A percentile compares a stretch with the other conserved stretches of the same genome.
These are phyloP conservation scores for Etheostoma spectabile DNA, from an alignment of 2,113 vertebrate genomes.

Conservation along the genomic window DNA sequence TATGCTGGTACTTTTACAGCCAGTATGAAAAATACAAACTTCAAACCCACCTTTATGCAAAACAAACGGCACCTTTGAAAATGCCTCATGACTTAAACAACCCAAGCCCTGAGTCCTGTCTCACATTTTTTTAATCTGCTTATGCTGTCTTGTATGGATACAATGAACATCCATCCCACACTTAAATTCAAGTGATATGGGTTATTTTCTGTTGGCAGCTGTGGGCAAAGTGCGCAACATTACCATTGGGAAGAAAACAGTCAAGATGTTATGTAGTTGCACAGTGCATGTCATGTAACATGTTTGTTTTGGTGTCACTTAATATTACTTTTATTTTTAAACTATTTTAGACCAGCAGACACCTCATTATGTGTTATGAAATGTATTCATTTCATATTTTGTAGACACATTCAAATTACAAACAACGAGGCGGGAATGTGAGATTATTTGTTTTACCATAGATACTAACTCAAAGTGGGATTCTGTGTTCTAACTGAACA, in stretches of 20 bases:
- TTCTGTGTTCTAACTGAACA: neutral
- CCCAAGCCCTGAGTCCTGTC: slow-evolving; percentile 50
- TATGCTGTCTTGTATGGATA: neutral
- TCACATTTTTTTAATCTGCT: slow-evolving; percentile 20
- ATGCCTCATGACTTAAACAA: slow-evolving; percentile 32
- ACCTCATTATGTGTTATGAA: neutral
- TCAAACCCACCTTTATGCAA: slow-evolving; percentile 57
- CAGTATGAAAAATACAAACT: slow-evolving; percentile 76
- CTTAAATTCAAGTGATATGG: neutral
- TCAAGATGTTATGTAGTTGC: neutral
- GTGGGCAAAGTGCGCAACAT: neutral
- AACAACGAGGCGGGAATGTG: slow-evolving; percentile 67
- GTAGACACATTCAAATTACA: slow-evolving; percentile 4
- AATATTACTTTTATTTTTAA: neutral
- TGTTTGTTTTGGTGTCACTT: neutral
- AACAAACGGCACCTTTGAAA: slow-evolving; percentile 59
- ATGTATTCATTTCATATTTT: neutral
- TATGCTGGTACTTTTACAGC: slow-evolving; percentile 60
- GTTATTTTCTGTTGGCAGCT: neutral
- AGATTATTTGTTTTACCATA: slow-evolving; percentile 14
- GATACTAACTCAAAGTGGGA: neutral
- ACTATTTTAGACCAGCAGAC: neutral
- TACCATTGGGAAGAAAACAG: neutral
- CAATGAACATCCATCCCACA: neutral
- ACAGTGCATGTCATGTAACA: neutral